Percentiles rank a stretch among this genome's conserved stretches.
These are phyloP conservation scores for Carettochelys insculpta DNA, from an alignment of 2,113 vertebrate species.

Conservation along the genomic window DNA sequence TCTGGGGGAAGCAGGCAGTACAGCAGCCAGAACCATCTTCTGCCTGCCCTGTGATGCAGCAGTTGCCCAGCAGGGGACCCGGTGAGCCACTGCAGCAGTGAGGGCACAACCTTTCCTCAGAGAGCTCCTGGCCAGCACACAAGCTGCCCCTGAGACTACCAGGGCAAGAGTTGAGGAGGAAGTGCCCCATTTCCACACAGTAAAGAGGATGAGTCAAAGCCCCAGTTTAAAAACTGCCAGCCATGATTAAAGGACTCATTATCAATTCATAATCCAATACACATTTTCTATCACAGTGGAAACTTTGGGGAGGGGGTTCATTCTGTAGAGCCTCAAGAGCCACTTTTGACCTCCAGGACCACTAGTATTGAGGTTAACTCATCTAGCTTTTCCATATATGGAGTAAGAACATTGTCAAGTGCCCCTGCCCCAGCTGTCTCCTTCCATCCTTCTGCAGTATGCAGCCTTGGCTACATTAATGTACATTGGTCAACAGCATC, in stretches of 20 bases:
- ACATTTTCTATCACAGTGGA: slow-evolving; percentile 4
- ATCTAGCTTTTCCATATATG: slow-evolving; percentile 8
- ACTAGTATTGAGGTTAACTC: neutral
- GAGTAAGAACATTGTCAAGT: neutral
- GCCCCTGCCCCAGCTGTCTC: neutral
- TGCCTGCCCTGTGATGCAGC: neutral
- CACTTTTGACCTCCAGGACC: neutral
- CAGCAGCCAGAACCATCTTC: neutral
- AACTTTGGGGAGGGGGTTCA: neutral
- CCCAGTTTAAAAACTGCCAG: neutral
- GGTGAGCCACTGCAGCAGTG: neutral
- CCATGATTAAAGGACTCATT: slow-evolving; percentile 10
- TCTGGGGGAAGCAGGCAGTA: neutral
- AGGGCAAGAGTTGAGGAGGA: neutral
- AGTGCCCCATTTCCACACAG: neutral
- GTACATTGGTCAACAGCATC: slow-evolving; percentile 50
- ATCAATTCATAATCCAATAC: slow-evolving; percentile 33
- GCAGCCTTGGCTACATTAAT: slow-evolving; percentile 26
- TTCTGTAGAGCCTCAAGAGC: slow-evolving; percentile 16
- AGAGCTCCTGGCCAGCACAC: neutral
- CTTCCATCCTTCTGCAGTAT: slow-evolving; percentile 45
- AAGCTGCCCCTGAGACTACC: neutral
- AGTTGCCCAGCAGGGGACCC: neutral
- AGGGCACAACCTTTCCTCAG: neutral
- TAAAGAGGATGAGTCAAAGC: neutral